A percentile compares a stretch with the other conserved stretches of the same genome.
Evolutionary conservation across 92 coral and sea anemone genomes (phyloP).

Genomic region (Palythoa caribaeorum): DNA sequence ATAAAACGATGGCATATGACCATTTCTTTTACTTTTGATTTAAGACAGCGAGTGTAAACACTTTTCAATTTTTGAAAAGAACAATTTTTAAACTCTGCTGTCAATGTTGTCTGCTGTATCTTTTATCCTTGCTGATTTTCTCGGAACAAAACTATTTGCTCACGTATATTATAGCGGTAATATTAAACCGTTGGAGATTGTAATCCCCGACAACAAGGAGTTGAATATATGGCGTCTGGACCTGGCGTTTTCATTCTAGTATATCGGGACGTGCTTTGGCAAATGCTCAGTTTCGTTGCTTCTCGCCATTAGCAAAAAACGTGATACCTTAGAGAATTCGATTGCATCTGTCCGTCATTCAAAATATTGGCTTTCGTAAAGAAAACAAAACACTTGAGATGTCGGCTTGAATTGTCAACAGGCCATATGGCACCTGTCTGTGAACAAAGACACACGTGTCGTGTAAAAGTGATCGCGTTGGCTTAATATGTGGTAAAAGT

Average conservation of each 20-base stretch:
- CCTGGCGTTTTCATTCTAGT: neutral
- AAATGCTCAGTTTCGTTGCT: neutral
- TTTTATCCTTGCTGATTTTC: neutral
- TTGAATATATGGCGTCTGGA: neutral
- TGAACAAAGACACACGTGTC: conserved; percentile 39
- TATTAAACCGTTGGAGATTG: neutral
- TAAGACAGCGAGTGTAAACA: neutral
- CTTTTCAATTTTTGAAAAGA: neutral
- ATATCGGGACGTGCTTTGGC: neutral
- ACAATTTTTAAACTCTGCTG: neutral
- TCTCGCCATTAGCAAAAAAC: conserved; percentile 1
- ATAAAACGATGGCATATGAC: too few species aligned
- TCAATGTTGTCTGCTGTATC: neutral
- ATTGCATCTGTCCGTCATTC: conserved; percentile 13
- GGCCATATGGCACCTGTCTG: conserved; percentile 27
- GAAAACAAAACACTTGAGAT: conserved; percentile 1
- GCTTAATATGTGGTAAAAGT: conserved; percentile 1
- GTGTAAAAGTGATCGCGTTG: conserved; percentile 11
- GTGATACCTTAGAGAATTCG: neutral
- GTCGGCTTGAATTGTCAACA: neutral
- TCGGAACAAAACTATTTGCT: neutral
- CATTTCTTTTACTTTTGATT: too few species aligned
- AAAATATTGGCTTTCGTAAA: neutral
- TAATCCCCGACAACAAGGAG: neutral
- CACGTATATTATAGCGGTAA: neutral